A percentile compares a stretch with the other conserved stretches of the same genome.
Conservation (phyloP, 2,888 invertebrate species). For the Smittia sp. region DNA sequence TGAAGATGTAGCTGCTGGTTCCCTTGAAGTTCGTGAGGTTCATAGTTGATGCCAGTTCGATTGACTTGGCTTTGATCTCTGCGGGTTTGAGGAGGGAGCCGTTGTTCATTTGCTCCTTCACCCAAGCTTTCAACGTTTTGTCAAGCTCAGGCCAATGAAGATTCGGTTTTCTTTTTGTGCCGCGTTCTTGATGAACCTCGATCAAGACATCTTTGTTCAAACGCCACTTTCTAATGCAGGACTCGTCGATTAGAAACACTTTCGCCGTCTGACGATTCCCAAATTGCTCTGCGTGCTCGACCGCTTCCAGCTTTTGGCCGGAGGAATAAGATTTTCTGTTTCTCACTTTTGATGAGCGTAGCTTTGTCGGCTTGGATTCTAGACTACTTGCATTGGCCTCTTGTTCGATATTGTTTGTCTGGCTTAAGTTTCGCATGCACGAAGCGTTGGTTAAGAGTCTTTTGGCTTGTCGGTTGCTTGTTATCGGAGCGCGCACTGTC, state of each 20-base stretch:
- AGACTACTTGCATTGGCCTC: neutral
- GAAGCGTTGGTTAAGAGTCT: neutral
- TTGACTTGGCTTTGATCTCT: conserved; percentile 19
- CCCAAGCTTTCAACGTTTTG: neutral
- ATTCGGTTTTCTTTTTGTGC: conserved; percentile 27
- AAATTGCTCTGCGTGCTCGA: conserved; percentile 49
- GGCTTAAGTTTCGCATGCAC: conserved; percentile 4
- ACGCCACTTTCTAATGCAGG: conserved; percentile 50
- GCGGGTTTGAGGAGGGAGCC: neutral
- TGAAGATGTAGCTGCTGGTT: conserved; percentile 11
- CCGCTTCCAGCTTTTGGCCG: conserved; percentile 48
- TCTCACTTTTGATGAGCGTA: neutral
- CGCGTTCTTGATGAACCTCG: neutral
- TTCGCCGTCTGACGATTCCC: conserved; percentile 47
- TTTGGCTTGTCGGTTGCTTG: conserved; percentile 9
- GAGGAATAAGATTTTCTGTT: conserved; percentile 45
- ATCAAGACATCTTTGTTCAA: conserved; percentile 44
- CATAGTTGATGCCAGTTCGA: neutral
- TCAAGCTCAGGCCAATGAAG: conserved; percentile 12
- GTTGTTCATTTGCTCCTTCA: neutral
- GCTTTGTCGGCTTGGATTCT: neutral
- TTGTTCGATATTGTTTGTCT: neutral
- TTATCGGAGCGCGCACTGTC: neutral
- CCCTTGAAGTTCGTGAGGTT: conserved; percentile 24
- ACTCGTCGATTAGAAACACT: conserved; percentile 48